Evolutionary conservation across 2,888 invertebrate genomes (phyloP).

Genomic region (Xestia sexstrigata): DNA sequence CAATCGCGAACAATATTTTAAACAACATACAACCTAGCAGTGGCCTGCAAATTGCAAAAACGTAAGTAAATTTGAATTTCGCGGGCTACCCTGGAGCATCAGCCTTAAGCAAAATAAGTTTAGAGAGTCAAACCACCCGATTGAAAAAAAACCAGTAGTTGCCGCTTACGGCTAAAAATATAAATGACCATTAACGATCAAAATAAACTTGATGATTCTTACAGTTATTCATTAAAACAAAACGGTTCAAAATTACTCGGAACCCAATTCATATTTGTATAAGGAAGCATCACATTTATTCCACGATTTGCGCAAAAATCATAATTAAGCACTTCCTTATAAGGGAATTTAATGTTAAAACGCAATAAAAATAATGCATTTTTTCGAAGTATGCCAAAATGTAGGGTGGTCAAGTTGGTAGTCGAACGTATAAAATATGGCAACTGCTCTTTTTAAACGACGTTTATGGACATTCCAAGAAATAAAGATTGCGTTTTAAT

Average conservation of each 20-base stretch:
- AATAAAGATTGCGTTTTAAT: slow-evolving; percentile 50
- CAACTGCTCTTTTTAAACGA: slow-evolving; percentile 12
- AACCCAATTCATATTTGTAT: slow-evolving; percentile 34
- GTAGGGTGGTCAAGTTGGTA: background rate
- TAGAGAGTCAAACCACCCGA: background rate
- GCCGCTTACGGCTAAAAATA: background rate
- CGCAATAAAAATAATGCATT: slow-evolving; percentile 44
- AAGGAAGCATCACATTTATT: slow-evolving; percentile 30
- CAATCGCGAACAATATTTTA: too few species aligned
- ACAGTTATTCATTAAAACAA: slow-evolving; percentile 54
- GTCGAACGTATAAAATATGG: slow-evolving; percentile 39
- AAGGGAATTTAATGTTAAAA: slow-evolving; percentile 40
- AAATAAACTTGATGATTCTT: slow-evolving; percentile 1
- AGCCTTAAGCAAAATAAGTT: background rate
- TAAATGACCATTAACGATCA: background rate
- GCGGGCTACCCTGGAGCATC: too few species aligned
- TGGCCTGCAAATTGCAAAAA: too few species aligned
- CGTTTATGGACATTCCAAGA: slow-evolving; percentile 24
- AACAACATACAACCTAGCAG: too few species aligned
- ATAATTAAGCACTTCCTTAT: slow-evolving; percentile 41
- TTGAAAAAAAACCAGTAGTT: slow-evolving; percentile 23
- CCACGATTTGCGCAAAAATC: slow-evolving; percentile 32
- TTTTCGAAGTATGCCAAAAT: slow-evolving; percentile 19
- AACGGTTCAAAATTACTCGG: slow-evolving; percentile 36
- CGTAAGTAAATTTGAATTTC: too few species aligned